Conservation (phyloP, 2,797 vertebrate genomes). For the Microchirus variegatus region DNA sequence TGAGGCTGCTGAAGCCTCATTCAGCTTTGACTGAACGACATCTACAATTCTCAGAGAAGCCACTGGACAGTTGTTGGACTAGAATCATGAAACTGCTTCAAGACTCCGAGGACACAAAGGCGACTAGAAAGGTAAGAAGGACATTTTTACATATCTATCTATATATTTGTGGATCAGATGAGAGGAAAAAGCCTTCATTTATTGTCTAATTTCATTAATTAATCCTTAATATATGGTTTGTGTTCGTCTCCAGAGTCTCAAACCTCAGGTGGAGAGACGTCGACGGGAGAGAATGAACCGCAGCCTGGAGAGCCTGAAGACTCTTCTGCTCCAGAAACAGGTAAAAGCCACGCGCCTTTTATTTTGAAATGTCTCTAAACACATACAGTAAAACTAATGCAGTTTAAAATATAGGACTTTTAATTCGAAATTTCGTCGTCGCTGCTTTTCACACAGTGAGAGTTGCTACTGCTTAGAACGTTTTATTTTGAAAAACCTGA, state of each 20-base stretch:
- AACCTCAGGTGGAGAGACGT: conserved; percentile 86
- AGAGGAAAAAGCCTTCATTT: too few relatives aligned
- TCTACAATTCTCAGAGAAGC: background rate
- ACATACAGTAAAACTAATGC: too few relatives aligned
- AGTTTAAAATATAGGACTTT: too few relatives aligned
- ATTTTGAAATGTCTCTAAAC: too few relatives aligned
- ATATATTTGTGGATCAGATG: background rate
- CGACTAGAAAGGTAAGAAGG: conserved; percentile 36
- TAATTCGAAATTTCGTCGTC: too few relatives aligned
- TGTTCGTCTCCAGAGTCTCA: conserved; percentile 61
- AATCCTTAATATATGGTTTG: background rate
- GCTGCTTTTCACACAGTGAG: too few relatives aligned
- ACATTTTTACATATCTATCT: too few relatives aligned
- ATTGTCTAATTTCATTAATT: background rate
- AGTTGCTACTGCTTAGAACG: too few relatives aligned
- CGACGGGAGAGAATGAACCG: conserved; percentile 87
- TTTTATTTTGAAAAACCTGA: too few relatives aligned
- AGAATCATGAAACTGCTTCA: conserved; percentile 46
- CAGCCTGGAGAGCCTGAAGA: conserved; percentile 84
- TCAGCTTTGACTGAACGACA: conserved; percentile 1
- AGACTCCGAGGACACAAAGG: conserved; percentile 27
- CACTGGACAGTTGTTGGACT: background rate
- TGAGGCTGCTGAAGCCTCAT: background rate
- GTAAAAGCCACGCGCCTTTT: conserved; percentile 59
- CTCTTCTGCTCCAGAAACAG: conserved; percentile 80